Conservation (phyloP, 1,140 invertebrate genomes). For the Zelostemma sp. region DNA sequence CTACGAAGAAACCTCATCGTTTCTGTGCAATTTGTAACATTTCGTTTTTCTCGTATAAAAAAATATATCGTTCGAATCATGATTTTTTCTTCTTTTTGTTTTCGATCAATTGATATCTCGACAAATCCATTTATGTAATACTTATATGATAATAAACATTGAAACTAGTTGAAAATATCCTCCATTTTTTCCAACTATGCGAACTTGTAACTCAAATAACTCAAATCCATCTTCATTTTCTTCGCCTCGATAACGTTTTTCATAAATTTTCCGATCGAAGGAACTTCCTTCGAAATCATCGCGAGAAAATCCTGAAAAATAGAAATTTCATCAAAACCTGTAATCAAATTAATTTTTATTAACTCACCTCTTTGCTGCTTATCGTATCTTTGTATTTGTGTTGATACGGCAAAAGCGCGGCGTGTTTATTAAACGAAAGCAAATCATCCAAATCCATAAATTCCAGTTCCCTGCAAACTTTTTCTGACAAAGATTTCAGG, state of each 20-base stretch:
- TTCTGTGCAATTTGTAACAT: conserved; percentile 46
- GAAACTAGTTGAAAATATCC: conserved; percentile 39
- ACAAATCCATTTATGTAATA: conserved; percentile 49
- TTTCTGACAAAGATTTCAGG: neutral
- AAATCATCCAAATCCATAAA: neutral
- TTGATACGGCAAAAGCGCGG: neutral
- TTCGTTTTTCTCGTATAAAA: conserved; percentile 23
- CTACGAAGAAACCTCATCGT: conserved; percentile 1
- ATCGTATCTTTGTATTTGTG: too few species aligned
- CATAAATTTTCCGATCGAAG: too few species aligned
- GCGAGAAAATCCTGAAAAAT: too few species aligned
- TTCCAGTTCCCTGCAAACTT: neutral
- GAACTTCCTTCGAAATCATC: too few species aligned
- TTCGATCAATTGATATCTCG: conserved; percentile 42
- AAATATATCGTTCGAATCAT: conserved; percentile 34
- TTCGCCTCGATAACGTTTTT: too few species aligned
- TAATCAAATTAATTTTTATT: too few species aligned
- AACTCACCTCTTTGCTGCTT: too few species aligned
- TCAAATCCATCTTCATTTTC: neutral
- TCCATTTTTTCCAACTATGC: too few species aligned
- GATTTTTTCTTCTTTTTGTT: conserved; percentile 37
- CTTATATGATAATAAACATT: conserved; percentile 49
- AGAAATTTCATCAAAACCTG: too few species aligned
- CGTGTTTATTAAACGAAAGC: neutral
- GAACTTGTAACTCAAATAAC: too few species aligned